Base-by-base conservation (phyloP, 2,888 invertebrate genomes). In the Spilarctia lutea region DNA sequence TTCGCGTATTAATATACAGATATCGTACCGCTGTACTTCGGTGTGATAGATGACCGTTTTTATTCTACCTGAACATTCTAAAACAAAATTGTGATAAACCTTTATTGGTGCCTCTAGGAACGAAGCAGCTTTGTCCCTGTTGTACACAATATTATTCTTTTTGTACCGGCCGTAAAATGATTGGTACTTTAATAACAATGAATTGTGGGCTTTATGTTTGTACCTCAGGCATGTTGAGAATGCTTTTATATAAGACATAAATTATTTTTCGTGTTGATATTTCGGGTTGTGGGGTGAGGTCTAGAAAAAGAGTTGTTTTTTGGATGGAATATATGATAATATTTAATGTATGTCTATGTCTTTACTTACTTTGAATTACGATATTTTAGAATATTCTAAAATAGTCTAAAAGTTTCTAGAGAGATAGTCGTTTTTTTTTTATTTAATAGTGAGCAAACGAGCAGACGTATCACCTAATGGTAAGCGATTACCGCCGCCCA, bases 51-150 rank as follows among this genome's bases (percentile, higher is more conserved):
- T 76, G 6, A 39, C 77, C 80, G 60, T 60, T 86, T 89, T 85
- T 86, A 88, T 89, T 86, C 81, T 78, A 90, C 90, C 90, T 88
- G 90, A 90, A 91, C 89, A 91, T 91, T 90, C 85, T 84, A 84
- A 89, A 91, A 90, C 88, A 89, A 88, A 91, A 91, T 91, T 89
- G 90, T 90, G 91, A 93, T 92, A 93, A 91, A 92, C 91, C 89
- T 92, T 91, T 91, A 93, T 92, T 89, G 90, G 88, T 82, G 86
- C 86, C 89, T 86, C 87, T 82, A 85, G 85, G 86, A 85, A 87
- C 83, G 81, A 77, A 75, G 79, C 78, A 75, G 83, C 84, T 87
- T 88, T 89, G 86, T 88, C 81, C 80, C 75, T 78, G 83, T 86
- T 86, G 86, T 88, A 82, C 83, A 74, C 74, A 76, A 87, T 89